phyloP scores from a whole-genome alignment of 1,140 invertebrate genomes.

The Papilio helenus region DNA sequence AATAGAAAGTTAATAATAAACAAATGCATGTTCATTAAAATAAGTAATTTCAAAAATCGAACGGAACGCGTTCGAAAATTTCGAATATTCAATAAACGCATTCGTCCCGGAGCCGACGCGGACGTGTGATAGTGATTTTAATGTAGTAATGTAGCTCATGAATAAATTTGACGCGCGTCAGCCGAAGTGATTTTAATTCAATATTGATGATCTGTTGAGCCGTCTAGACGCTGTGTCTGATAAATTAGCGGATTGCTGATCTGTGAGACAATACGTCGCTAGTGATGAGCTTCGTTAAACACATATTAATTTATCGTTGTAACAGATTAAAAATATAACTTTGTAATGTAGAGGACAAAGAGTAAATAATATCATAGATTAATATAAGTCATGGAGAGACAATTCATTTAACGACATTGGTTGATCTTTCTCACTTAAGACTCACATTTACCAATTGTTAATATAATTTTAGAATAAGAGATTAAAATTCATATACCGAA shows the following conservation, averaged over 20 bases:
- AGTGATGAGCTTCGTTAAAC: background rate
- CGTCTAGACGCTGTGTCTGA: constrained; percentile 19
- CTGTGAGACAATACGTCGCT: background rate
- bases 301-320: background rate
- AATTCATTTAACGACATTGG: background rate
- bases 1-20: constrained; percentile 1
- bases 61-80: constrained; percentile 8
- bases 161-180: constrained; percentile 20
- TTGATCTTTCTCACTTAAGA: no score
- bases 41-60: constrained; percentile 10
- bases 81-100: constrained; percentile 15
- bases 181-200: constrained; percentile 25
- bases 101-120: constrained; percentile 1
- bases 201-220: constrained; percentile 27
- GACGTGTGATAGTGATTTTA: constrained; percentile 25
- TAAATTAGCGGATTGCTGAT: constrained; percentile 19
- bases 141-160: constrained; percentile 19
- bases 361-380: no score
- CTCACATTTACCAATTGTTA: background rate
- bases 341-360: background rate
- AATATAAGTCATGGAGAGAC: background rate
- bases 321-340: background rate
- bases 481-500: background rate
- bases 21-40: background rate
- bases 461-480: background rate